Base-by-base conservation (phyloP, 2,888 invertebrate genomes). In the Chaetogeoica ovagalla region DNA sequence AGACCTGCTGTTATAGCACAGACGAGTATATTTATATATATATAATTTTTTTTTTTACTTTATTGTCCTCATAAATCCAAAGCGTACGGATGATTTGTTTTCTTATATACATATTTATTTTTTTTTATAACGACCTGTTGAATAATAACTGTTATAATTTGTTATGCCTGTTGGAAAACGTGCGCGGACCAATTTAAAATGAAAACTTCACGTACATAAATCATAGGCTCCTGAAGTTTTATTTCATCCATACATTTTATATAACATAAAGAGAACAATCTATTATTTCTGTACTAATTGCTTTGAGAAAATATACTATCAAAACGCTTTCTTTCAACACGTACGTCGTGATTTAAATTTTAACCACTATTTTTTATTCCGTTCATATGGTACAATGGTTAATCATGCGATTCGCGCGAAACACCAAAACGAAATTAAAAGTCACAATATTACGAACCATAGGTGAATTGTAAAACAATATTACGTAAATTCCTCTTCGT, bases 61-160 rank as follows among this genome's bases (percentile, higher is more conserved):
- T 4, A 60, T 72, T 62, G 23, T 43, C 19, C n/a, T 30, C 6
- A 23, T 62, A 15, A 13, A 48, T 3, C 19, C 19, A 48, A 48
- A 23, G 19, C 60, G 72, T 60, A 43, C n/a, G 37, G n/a, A 63
- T 21, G 73, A 63, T 63, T 73, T 52, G 30, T 48, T 73, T 73
- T 55, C 37, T 63, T 23, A 19, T 52, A 6, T 72, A 17, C 19
- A 19, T 62, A 11, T 72, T 62, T n/a, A 13, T 63, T 37, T 30
- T 30, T 30, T 30, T 30, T 30, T 30, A 30, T 30, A 30, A 55
- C 7, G 63, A 73, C 37, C 21, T 37, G 52, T 73, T 63, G 63
- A 73, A 73, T 63, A 63, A 73, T 73, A 73, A 73, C 8, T n/a
- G 21, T 63, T 37, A 63, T 63, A 55, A 63, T 63, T 55, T 59